These are phyloP conservation scores for Cyclina sinensis DNA, from an alignment of 1,140 invertebrate genomes.

Conservation along the genomic window DNA sequence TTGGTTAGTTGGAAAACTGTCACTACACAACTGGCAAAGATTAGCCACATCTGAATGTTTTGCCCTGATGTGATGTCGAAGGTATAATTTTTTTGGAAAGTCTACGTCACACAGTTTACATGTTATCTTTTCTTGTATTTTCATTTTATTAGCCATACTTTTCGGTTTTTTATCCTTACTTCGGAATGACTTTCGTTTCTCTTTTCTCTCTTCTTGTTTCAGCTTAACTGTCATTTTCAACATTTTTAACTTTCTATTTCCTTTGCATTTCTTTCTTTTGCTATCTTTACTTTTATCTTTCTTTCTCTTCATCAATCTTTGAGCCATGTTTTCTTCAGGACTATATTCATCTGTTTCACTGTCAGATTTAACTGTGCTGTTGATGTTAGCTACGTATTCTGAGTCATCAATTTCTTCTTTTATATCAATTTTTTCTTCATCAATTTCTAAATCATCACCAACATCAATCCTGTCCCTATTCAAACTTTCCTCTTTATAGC, in stretches of 20 bases:
- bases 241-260: conserved; percentile 1
- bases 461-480: not conserved
- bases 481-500: not conserved
- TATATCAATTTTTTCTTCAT: not conserved
- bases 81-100: not conserved
- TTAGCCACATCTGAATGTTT: not conserved
- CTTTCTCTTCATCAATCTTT: not conserved
- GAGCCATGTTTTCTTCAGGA: not conserved
- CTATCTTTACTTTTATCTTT: not conserved
- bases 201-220: not conserved
- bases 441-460: not conserved
- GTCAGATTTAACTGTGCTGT: not conserved
- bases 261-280: not conserved
- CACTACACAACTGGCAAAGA: conserved; percentile 19
- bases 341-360: conserved; percentile 45
- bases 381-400: not conserved
- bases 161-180: not conserved
- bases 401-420: not conserved
- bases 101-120: conserved; percentile 25
- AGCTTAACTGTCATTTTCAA: conserved; percentile 30
- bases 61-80: not conserved
- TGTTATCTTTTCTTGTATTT: not conserved
- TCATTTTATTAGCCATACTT: not conserved
- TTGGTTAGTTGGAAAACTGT: not conserved
- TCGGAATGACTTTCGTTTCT: not conserved